Base-by-base conservation (phyloP, 2,797 vertebrate species). In the Euthynnus affinis region DNA sequence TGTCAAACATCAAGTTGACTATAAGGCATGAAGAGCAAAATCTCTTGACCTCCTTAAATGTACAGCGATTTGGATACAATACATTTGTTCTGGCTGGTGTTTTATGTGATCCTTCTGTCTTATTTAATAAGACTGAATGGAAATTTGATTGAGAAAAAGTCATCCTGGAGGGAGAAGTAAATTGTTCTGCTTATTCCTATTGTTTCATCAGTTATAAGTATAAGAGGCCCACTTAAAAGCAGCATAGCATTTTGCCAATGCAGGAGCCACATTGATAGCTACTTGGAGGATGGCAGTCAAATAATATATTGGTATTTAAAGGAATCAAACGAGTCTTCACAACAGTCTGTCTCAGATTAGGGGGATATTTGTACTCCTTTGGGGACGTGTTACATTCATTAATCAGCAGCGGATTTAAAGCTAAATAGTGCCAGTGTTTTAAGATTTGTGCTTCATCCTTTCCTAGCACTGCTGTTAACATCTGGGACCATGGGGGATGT, bases 361-460 rank as follows among this genome's bases (percentile, higher is more conserved):
- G 42, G 55, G 52, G 76, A 65, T 59, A 44, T 74, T 76, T 74
- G 68, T 49, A 66, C 68, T 84, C 80, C 52, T 72, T 15, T 32
- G 9, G 74, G 65, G 71, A 22, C 25, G 37, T 62, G 25, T 58
- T 25, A 15, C 44, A 1, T 57, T 74, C 73, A 84, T 78, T 84
- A 76, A 83, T 76, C 74, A 81, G 57, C 23, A n/a, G 49, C 6
- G 1, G 66, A 69, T 78, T 61, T 71, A n/a, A 62, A 53, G 70
- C 66, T 46, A 76, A 76, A 86, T 76, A 71, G 68, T 69, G 64
- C 14, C 55, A 23, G 44, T 5, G 18, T 63, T 83, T 73, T 81
- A 53, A 63, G 68, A 69, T 12, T 44, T 46, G 78, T 70, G 65
- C 68, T 68, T 59, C 32, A 27, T 52, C 12, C 23, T 65, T 65